These are phyloP conservation scores for Oncorhynchus keta DNA, from an alignment of 2,113 vertebrate species.

Conservation along the genomic window DNA sequence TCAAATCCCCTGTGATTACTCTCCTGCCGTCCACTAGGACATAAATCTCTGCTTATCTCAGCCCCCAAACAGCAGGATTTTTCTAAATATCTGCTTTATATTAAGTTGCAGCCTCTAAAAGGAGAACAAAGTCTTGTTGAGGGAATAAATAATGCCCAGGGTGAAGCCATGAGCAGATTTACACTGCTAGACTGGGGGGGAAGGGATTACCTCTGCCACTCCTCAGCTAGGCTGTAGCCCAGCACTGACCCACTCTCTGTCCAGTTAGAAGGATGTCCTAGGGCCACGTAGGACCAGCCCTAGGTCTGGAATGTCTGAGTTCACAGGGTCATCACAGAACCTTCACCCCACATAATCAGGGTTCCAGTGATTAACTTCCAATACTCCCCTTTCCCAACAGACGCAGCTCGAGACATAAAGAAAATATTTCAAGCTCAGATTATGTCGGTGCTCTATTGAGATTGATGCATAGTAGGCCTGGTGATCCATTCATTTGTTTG, in stretches of 20 bases:
- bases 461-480: not conserved
- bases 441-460: not conserved
- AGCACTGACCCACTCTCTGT: not conserved
- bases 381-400: not conserved
- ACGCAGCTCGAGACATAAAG: not conserved
- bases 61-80: constrained; percentile 17
- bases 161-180: constrained; percentile 31
- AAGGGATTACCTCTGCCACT: constrained; percentile 1
- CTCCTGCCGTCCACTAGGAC: constrained; percentile 1
- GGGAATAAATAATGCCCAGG: constrained; percentile 25
- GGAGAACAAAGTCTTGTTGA: constrained; percentile 31
- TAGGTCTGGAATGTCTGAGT: constrained; percentile 4
- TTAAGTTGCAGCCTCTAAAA: constrained; percentile 35
- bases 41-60: constrained; percentile 33
- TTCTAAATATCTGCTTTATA: constrained; percentile 32
- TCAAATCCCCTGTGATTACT: constrained; percentile 17
- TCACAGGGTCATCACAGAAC: not conserved
- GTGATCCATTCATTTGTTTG: not conserved
- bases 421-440: not conserved
- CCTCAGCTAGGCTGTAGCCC: not conserved
- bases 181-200: constrained; percentile 4
- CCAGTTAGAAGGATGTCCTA: not conserved
- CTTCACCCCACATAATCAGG: not conserved
- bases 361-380: not conserved
- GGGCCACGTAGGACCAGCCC: not conserved